Evolutionary conservation across 2,113 vertebrate genomes (phyloP).

Genomic region (Hippocampus barbouri): DNA sequence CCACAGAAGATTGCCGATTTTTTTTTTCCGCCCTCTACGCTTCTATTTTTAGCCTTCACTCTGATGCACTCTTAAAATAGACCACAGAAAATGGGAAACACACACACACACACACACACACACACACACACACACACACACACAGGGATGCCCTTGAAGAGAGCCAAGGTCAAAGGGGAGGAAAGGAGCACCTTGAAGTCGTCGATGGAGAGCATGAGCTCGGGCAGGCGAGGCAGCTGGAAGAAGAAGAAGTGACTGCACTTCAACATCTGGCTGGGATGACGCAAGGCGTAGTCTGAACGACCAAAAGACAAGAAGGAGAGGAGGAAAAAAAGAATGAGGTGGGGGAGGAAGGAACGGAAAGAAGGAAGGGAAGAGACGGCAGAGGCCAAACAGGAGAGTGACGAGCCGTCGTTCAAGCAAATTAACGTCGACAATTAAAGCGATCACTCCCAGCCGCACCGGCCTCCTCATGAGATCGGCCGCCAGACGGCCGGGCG

Average conservation of each 20-base stretch:
- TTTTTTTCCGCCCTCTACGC: not conserved
- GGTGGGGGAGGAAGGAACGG: not conserved
- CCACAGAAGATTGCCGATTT: not conserved
- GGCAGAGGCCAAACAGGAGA: not conserved
- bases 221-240: constrained; percentile 94
- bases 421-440: constrained; percentile 48
- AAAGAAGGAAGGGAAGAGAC: not conserved
- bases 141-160: constrained; percentile 50
- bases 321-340: not conserved
- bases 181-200: constrained; percentile 88
- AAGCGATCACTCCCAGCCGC: constrained; percentile 19
- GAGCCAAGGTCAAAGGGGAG: constrained; percentile 19
- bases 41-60: constrained; percentile 5
- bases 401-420: not conserved
- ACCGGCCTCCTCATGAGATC: not conserved
- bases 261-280: constrained; percentile 93
- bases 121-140: constrained; percentile 14
- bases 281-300: constrained; percentile 91
- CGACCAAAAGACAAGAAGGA: constrained; percentile 3
- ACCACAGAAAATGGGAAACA: not conserved
- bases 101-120: not conserved
- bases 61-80: constrained; percentile 1
- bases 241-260: constrained; percentile 97
- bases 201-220: constrained; percentile 97
- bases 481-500: not conserved